Percentiles rank a stretch among this genome's conserved stretches.
Evolutionary conservation across 2,888 invertebrate species (phyloP).

Genomic region (Macrosoma leucophasiata): DNA sequence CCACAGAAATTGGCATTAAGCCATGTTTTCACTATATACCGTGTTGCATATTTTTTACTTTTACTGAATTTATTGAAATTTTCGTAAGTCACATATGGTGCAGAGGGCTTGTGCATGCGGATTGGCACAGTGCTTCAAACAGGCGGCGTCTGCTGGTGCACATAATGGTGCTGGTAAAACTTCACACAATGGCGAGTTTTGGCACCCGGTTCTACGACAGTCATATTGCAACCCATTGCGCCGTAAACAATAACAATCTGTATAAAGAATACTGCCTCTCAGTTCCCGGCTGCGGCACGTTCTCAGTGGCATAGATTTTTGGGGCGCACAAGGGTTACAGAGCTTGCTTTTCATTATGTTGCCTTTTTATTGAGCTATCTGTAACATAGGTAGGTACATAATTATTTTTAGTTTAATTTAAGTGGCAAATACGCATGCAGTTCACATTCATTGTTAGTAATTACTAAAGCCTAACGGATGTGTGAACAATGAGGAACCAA

Average conservation of each 20-base stretch:
- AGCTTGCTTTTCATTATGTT: slow-evolving; percentile 4
- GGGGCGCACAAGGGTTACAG: slow-evolving; percentile 19
- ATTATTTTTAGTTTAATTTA: no score
- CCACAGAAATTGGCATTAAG: no score
- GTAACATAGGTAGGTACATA: no score
- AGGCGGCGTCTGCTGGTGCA: slow-evolving; percentile 48
- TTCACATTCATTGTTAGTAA: no score
- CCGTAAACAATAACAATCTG: slow-evolving; percentile 72
- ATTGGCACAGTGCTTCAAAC: slow-evolving; percentile 44
- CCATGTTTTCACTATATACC: no score
- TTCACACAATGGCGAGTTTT: slow-evolving; percentile 50
- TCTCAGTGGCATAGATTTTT: slow-evolving; percentile 17
- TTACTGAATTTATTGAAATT: no score
- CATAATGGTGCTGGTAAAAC: slow-evolving; percentile 50
- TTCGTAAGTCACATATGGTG: slow-evolving; percentile 44
- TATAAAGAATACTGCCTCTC: slow-evolving; percentile 64
- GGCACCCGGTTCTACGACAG: slow-evolving; percentile 69
- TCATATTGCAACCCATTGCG: slow-evolving; percentile 76
- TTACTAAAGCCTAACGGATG: no score
- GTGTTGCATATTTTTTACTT: no score
- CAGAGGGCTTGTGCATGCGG: slow-evolving; percentile 55
- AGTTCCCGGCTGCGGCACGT: slow-evolving; percentile 62
- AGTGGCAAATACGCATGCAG: no score
- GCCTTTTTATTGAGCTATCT: no score
- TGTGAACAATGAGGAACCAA: no score